phyloP scores from a whole-genome alignment of 1,140 invertebrate genomes.

The Andrena cerasifolii region DNA sequence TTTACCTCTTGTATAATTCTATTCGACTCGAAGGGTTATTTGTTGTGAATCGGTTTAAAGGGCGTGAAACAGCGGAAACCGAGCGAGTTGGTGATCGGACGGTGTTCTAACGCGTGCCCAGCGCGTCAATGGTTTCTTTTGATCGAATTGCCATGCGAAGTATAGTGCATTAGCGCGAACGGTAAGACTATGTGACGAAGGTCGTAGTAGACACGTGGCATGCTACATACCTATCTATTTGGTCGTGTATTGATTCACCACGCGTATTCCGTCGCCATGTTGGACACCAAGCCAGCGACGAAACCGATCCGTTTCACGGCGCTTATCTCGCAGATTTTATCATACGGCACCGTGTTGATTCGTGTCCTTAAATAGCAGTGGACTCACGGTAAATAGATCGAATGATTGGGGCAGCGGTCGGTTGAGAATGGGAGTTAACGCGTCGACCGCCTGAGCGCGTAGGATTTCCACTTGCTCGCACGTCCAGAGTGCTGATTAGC shows the following conservation, averaged over 20 bases:
- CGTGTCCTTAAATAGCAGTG: slow-evolving; percentile 70
- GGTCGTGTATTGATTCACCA: slow-evolving; percentile 68
- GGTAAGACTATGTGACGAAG: slow-evolving; percentile 39
- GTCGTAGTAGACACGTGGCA: slow-evolving; percentile 69
- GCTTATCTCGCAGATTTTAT: slow-evolving; percentile 63
- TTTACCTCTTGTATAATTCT: slow-evolving; percentile 8
- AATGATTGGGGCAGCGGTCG: neutral
- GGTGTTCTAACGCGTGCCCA: neutral
- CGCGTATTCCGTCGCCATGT: slow-evolving; percentile 65
- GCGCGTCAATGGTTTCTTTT: neutral
- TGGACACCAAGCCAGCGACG: slow-evolving; percentile 62
- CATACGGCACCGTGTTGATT: slow-evolving; percentile 61
- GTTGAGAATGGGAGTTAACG: neutral
- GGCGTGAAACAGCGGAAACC: neutral
- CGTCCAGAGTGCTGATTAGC: too few species aligned
- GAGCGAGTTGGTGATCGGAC: neutral
- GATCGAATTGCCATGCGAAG: neutral
- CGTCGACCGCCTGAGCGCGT: too few species aligned
- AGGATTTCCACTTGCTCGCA: too few species aligned
- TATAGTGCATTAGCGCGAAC: slow-evolving; percentile 11
- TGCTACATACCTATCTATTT: slow-evolving; percentile 63
- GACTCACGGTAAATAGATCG: slow-evolving; percentile 54
- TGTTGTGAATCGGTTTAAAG: neutral
- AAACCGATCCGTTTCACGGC: slow-evolving; percentile 58
- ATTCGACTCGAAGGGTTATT: neutral